Evolutionary conservation across 2,797 vertebrate species (phyloP), one percentile per base, ranked within the genome.

Genomic region (Sebastes taczanowskii): DNA sequence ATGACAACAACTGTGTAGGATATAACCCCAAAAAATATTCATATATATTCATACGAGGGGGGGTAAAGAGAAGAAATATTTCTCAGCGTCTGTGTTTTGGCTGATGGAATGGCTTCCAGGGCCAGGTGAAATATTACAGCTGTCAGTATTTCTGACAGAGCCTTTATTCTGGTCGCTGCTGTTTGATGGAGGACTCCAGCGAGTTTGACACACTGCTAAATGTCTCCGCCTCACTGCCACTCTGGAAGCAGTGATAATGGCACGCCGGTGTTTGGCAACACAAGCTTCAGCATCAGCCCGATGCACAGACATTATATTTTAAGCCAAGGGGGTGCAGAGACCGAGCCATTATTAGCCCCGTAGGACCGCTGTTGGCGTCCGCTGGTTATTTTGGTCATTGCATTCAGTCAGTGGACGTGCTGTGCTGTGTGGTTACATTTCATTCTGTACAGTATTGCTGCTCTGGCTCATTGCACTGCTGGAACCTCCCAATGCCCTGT

Each of bases 121-220:
- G 70, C 74, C 86, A 80, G 83, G 81, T 93, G 90, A 94, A 91
- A 86, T 93, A 94, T 94, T 89, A 91, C 60, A 77, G 84, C 89
- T 92, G 92, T 92, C 93, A 92, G 74, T 74, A 34, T 84, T 90
- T 81, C 65, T 92, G 92, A 92, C 92, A 91, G 83, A 88, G 87
- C 88, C 88, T 93, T 93, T 93, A 90, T 94, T 91, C 88, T 86
- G 80, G 46, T 63, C 20, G 77, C 89, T 64, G 82, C 89, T 88
- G 90, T 90, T 82, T 92, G 93, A 94, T 92, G 88, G 92, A 94
- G 84, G 89, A 88, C 87, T 87, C 71, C 83, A 85, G 87, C 18
- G 66, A 85, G 78, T 91, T 86, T 91, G 93, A 93, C 93, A 91
- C 74, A 77, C 76, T 81, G 90, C 89, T 94, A 91, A 94, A 93